These are phyloP conservation scores for Physocephala rufipes DNA, from an alignment of 2,888 invertebrate genomes.

Conservation along the genomic window DNA sequence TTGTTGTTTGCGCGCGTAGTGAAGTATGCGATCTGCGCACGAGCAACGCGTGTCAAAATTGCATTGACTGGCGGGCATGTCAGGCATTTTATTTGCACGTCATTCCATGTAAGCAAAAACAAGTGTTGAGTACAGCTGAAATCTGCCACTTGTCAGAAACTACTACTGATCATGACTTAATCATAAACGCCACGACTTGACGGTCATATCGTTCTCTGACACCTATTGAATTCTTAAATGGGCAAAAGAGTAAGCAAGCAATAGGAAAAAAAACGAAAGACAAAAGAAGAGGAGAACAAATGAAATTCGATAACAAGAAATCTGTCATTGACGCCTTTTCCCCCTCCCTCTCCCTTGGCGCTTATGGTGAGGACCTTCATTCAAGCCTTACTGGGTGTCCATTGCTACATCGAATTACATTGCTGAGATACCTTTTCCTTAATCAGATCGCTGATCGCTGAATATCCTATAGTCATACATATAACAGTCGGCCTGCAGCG, in stretches of 20 bases:
- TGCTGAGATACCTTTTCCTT: not conserved
- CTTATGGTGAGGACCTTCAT: not conserved
- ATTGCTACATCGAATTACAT: constrained; percentile 15
- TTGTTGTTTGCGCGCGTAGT: not conserved
- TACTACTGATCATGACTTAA: constrained; percentile 37
- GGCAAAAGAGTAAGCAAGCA: not conserved
- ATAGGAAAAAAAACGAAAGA: constrained; percentile 1
- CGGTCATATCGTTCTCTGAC: not conserved
- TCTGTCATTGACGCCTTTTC: constrained; percentile 19
- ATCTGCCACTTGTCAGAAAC: constrained; percentile 13
- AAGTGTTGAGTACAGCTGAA: constrained; percentile 6
- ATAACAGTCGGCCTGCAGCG: not conserved
- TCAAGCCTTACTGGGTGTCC: not conserved
- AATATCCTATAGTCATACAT: constrained; percentile 7
- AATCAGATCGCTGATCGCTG: not conserved
- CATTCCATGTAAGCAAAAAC: constrained; percentile 25
- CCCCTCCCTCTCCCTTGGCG: too few relatives aligned
- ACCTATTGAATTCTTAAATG: not conserved
- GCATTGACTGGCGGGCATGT: not conserved
- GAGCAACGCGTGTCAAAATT: not conserved
- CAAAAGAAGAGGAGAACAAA: not conserved
- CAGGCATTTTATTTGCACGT: constrained; percentile 10
- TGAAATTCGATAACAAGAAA: constrained; percentile 2
- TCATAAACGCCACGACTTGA: constrained; percentile 29
- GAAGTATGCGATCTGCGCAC: constrained; percentile 16